Evolutionary conservation across 2,888 invertebrate species (phyloP).

Genomic region (Operophtera brumata): DNA sequence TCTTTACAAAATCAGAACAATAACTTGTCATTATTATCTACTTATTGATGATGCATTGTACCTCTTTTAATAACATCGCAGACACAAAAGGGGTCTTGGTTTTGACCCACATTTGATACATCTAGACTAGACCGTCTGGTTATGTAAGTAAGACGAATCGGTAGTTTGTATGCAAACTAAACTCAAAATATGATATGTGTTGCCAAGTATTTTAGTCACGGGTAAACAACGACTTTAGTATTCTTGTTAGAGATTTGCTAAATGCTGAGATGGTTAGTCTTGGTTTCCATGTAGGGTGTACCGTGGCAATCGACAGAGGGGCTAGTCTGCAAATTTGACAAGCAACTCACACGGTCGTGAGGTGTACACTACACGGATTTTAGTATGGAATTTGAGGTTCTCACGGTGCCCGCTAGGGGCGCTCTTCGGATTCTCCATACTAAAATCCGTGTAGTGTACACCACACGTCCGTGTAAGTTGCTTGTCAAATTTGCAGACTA

Average conservation of each 20-base stretch:
- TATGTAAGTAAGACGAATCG: conserved; percentile 38
- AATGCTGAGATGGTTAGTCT: conserved; percentile 1
- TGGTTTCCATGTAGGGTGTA: not conserved
- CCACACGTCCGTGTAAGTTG: too few species aligned
- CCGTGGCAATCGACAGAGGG: not conserved
- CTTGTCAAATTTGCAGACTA: too few species aligned
- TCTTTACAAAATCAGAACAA: conserved; percentile 44
- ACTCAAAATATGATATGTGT: not conserved
- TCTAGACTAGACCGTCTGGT: conserved; percentile 33
- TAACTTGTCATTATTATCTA: conserved; percentile 39
- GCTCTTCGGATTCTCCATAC: too few species aligned
- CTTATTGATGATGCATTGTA: conserved; percentile 41
- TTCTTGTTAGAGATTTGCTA: not conserved
- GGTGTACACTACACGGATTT: too few species aligned
- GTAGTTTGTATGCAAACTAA: conserved; percentile 21
- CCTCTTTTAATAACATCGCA: conserved; percentile 45
- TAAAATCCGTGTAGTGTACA: too few species aligned
- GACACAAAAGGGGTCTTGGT: conserved; percentile 48
- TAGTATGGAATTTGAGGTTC: too few species aligned
- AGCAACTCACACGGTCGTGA: too few species aligned
- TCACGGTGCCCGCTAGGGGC: too few species aligned
- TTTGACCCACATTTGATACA: conserved; percentile 43
- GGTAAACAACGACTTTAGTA: conserved; percentile 1
- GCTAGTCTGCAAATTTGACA: too few species aligned
- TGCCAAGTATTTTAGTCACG: conserved; percentile 20